Base-by-base conservation (phyloP, 2,113 vertebrate species). In the Alectura lathami region DNA sequence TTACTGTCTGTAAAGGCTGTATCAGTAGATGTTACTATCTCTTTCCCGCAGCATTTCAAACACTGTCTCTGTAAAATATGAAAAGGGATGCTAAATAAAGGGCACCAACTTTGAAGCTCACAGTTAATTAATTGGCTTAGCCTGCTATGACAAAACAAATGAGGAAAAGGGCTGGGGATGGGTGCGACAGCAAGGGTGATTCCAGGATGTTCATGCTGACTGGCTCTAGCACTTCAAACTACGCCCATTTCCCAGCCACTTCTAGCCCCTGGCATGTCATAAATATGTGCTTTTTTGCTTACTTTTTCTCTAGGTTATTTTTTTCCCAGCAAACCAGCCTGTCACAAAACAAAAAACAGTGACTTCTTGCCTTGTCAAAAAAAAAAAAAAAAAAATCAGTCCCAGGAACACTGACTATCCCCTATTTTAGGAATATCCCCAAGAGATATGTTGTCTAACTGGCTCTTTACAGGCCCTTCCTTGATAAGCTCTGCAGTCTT, bases 81-180 rank as follows among this genome's bases (percentile, higher is more conserved):
- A 83, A 89, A 94, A 77, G 75, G 17, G 56, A 82, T 67, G 42
- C 70, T 89, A 88, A 79, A 89, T 59, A 90, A 76, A 87, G 74
- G 72, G 22, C 56, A 54, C 17, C 62, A 54, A 76, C 68, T 91
- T 82, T 89, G 75, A 94, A 75, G 84, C 26, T 92, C 45, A n/a
- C 81, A 51, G 51, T 53, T 67, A 75, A 81, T 69, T 67, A 72
- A 76, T 50, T 89, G 76, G 45, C 29, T 80, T 67, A 45, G 59
- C 68, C 36, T 76, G 66, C 75, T 91, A 34, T 27, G 30, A 54
- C 42, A 20, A 88, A 18, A 85, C 18, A 43, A 77, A 91, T 16
- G 50, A 88, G 91, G 77, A 89, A 94, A 73, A 89, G 24, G 36
- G 60, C 6, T 84, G 54, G n/a, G 57, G n/a, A 48, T 4, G 2